Evolutionary conservation across 2,113 vertebrate species (phyloP).

Genomic region (Stictonetta naevosa): DNA sequence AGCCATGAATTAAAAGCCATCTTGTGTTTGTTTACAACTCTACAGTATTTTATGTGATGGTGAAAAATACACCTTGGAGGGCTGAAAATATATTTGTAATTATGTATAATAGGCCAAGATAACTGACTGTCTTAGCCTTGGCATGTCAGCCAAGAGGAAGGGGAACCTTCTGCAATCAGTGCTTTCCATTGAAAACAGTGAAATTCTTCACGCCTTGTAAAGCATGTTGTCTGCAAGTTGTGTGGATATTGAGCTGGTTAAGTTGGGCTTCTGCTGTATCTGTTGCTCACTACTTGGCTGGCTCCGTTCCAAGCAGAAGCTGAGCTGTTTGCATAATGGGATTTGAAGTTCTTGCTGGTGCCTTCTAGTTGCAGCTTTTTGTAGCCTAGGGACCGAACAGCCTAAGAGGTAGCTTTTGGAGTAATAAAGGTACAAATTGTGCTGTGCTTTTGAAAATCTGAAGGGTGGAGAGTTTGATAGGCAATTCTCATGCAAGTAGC

Average conservation of each 20-base stretch:
- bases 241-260: background rate
- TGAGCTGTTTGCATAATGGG: background rate
- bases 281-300: background rate
- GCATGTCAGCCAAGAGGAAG: background rate
- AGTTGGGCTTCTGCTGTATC: background rate
- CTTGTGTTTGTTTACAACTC: background rate
- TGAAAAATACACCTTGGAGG: background rate
- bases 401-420: background rate
- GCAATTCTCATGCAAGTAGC: rapidly evolving
- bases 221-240: background rate
- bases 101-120: background rate
- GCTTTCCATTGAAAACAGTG: background rate
- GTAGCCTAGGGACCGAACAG: background rate
- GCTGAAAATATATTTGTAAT: background rate
- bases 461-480: background rate
- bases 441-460: background rate
- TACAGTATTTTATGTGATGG: background rate
- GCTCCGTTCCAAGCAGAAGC: background rate
- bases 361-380: background rate
- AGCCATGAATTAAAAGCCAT: background rate
- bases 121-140: background rate
- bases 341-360: background rate
- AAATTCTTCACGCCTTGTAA: background rate
- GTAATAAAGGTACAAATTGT: background rate
- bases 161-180: background rate